A percentile compares a stretch with the other conserved stretches of the same genome.
Evolutionary conservation across 92 coral and sea anemone genomes (phyloP).

Genomic region (Siderastrea radians): DNA sequence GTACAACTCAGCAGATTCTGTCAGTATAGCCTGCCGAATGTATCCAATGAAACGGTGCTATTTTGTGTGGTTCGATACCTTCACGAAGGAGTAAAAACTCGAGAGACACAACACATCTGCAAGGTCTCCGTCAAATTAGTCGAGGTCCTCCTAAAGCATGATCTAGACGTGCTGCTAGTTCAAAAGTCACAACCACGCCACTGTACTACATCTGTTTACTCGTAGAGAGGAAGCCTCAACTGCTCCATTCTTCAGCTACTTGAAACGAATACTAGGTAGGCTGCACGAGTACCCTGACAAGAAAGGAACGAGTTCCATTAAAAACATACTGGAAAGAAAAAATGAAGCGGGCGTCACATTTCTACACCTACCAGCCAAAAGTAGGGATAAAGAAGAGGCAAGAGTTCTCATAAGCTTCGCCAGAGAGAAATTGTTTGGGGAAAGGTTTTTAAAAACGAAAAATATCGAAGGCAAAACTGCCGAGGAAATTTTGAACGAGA

Average conservation of each 20-base stretch:
- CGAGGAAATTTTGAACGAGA: background rate
- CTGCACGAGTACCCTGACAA: background rate
- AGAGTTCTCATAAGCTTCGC: background rate
- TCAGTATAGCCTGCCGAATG: background rate
- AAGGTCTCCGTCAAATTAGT: background rate
- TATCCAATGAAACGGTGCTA: conserved; percentile 2
- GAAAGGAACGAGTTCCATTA: background rate
- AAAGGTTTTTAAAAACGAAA: background rate
- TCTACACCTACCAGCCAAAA: background rate
- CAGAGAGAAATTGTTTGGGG: background rate
- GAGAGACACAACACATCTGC: background rate
- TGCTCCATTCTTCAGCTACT: background rate
- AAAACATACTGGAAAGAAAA: background rate
- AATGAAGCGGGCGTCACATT: background rate
- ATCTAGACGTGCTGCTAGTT: background rate
- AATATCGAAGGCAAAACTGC: background rate
- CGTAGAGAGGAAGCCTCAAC: background rate
- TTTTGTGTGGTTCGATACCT: background rate
- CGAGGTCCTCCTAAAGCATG: background rate
- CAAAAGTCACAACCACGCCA: background rate
- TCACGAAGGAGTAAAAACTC: background rate
- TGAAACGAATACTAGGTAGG: background rate
- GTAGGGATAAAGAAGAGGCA: background rate
- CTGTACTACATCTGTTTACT: background rate
- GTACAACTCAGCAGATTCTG: background rate